Base-by-base conservation (phyloP, 2,888 invertebrate species). In the Caenorhabditis doughertyi region DNA sequence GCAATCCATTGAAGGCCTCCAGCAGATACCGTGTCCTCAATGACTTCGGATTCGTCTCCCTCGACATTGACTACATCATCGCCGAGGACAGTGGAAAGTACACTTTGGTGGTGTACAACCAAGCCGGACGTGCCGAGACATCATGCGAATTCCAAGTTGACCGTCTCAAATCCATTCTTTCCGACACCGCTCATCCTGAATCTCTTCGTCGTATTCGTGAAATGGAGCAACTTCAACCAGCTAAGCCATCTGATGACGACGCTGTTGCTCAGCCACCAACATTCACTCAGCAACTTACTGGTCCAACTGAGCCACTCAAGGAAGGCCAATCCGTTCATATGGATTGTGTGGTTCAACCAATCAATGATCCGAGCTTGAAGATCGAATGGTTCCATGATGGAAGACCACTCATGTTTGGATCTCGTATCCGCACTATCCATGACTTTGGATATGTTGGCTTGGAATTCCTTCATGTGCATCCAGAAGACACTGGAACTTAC, bases 301-400 rank as follows among this genome's bases (percentile, higher is more conserved):
- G 95, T 91, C 94, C 96, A 87, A 96, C 96, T 18, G 89, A 91
- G 23, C 83, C 95, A 91, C 93, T 97, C 58, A 96, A 96, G 44
- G 92, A 92, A 76, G 92, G 91, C 49, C 88, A 89, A 76, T 83
- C 85, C 16, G 89, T 89, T 27, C 92, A 92, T 79, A 87, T 92
- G 89, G 97, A 97, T 93, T 96, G 96, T 91, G 94, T 97, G 84
- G 94, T 97, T 67, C 96, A 97, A 90, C 97, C 97, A 13, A 97
- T 97, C 79, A 96, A 96, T 58, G 97, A 97, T 93, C 96, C 97
- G 32, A 96, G 96, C 23, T 94, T 97, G 16, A 96, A 95, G 29
- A 96, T 97, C 70, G 97, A 97, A 93, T 97, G 96, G 96, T 96
- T 96, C 94, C 97, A 96, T 92, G 97, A 99, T 92, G 96, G 96